Evolutionary conservation across 2,888 invertebrate species (phyloP), one percentile per base, ranked within the genome.

Genomic region (Mamestra brassicae): DNA sequence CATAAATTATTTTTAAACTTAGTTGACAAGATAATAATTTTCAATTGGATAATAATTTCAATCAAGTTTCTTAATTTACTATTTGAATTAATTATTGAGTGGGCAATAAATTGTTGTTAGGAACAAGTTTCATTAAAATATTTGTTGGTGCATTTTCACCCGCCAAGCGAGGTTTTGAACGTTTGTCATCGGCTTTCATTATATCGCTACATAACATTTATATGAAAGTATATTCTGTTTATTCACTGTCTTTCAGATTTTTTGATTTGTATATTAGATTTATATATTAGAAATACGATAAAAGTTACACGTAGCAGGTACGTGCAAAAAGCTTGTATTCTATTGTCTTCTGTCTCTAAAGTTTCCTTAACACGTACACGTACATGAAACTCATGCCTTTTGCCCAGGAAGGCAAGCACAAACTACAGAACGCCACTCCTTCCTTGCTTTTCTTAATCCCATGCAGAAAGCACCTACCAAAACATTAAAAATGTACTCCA

Each of bases 31-130:
- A 58, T 58, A 78, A 68, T 77, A 55, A 71, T 68, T 68, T 68
- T 34, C 63, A 76, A 80, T 83, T 55, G 11, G 17, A 57, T 75
- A 75, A 75, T 62, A 81, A 77, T 72, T 78, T 72, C 58, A 78
- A 83, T 80, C 63, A 77, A 78, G 57, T 69, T 72, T 83, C 50
- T 52, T 68, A 68, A 83, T 83, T 80, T 65, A 72, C 42, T 54
- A 55, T 67, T 67, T 58, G 7, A 65, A 71, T 83, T 72, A 72
- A 81, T 78, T 75, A 75, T 34, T 61, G 72, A 61, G 52, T 47
- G 55, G 60, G 54, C 26, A 17, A 70, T 76, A 81, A 63, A 81
- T 82, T 62, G n/a, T 45, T 63, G 4, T 52, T 71, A 55, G 10
- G 4, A 52, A 42, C 26, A 15, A 26, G n/a, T 70, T 70, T 47